A percentile compares a stretch with the other conserved stretches of the same genome.
phyloP scores from a whole-genome alignment of 2,797 vertebrate genomes.

The Echeneis naucrates region DNA sequence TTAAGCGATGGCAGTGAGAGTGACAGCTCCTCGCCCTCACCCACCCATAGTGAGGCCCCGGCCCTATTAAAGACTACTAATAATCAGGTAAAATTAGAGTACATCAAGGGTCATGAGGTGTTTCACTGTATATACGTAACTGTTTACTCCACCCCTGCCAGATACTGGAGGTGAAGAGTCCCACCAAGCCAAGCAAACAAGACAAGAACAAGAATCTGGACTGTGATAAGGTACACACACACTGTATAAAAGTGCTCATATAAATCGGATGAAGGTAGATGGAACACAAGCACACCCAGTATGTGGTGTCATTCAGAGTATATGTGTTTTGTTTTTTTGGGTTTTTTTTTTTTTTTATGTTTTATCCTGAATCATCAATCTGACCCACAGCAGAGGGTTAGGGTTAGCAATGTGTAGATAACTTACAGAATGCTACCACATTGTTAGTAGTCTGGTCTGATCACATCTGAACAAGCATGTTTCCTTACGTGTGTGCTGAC shows the following conservation, averaged over 20 bases:
- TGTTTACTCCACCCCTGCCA: conserved; percentile 62
- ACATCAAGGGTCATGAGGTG: neutral
- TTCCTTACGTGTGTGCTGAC: neutral
- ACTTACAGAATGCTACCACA: no score
- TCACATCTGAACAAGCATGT: neutral
- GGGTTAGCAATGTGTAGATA: no score
- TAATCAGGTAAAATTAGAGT: conserved; percentile 87
- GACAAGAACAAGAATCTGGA: conserved; percentile 94
- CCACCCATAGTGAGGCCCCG: conserved; percentile 85
- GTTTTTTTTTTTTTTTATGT: neutral
- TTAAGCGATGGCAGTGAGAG: conserved; percentile 96
- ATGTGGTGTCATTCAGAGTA: neutral
- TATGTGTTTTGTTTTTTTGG: no score
- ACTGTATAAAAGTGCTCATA: neutral
- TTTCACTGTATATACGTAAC: neutral
- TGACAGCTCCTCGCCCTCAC: conserved; percentile 91
- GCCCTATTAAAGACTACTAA: conserved; percentile 90
- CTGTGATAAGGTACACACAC: conserved; percentile 91
- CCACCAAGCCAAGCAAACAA: conserved; percentile 91
- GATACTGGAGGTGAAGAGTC: conserved; percentile 95
- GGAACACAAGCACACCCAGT: no score
- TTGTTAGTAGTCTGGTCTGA: neutral
- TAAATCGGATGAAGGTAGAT: neutral
- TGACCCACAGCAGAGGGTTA: no score
- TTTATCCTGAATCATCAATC: neutral